Base-by-base conservation (phyloP, 2,888 invertebrate genomes). In the Drosophila recens region DNA sequence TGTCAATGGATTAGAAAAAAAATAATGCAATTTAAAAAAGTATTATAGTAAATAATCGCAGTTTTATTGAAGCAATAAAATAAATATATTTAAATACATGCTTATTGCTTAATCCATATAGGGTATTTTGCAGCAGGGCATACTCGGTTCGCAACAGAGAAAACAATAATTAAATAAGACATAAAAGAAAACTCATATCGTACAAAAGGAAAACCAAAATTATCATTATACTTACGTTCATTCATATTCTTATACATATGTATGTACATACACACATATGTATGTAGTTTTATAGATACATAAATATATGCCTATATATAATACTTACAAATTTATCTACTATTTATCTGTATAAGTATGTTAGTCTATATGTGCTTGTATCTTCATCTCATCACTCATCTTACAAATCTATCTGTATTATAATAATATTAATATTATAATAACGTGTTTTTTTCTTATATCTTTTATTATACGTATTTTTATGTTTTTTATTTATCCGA, bases 91-190 rank as follows among this genome's bases (percentile, higher is more conserved):
- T 36, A 11, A 11, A 4, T 13, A 23, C 3, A 23, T 23, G 13
- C 5, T 27, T 27, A 27, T 1, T 11, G 11, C 20, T 13, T 13
- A 13, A 13, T 6, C 8, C 2, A 51, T 1, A 34, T 8, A 36
- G 51, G 9, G 36, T 51, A 36, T 51, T 13, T n/a, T 13, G 4
- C 23, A 51, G 20, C 36, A 33, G 9, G 8, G 30, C 13, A 54
- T 40, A 33, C 20, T 13, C 4, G 2, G 45, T 5, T 11, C 11
- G n/a, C 10, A 3, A 11, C 23, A 57, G n/a, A 45, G 56, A 45
- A 57, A 57, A 57, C 23, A 34, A 56, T 66, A 51, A 69, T 66
- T 59, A 53, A 62, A 67, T 43, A 64, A 68, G 48, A 49, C 48
- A 54, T 15, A 67, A 49, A 57, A 54, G 33, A 48, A 52, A 64